These are phyloP conservation scores for Megatriorchis doriae DNA, from an alignment of 2,113 vertebrate genomes.

Conservation along the genomic window DNA sequence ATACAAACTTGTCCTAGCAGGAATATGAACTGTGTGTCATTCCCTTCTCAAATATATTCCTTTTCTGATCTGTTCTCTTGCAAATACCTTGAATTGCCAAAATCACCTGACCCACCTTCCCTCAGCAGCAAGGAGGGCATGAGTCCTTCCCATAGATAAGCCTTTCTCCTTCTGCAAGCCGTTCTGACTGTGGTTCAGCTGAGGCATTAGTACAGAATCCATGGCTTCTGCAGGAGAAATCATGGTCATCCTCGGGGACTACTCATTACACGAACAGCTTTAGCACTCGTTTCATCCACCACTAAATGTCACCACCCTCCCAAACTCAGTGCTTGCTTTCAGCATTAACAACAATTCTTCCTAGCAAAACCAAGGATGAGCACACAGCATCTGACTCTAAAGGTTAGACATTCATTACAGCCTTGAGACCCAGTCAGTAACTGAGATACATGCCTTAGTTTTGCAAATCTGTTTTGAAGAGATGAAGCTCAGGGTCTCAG, in stretches of 20 bases:
- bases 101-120: background rate
- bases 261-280: background rate
- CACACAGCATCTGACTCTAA: background rate
- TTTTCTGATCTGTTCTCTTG: background rate
- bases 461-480: background rate
- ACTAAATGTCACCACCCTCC: background rate
- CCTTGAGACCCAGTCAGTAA: background rate
- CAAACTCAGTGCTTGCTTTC: background rate
- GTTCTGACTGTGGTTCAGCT: background rate
- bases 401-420: background rate
- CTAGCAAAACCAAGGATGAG: background rate
- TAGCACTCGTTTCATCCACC: background rate
- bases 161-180: background rate
- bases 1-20: conserved; percentile 35
- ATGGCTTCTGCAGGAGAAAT: background rate
- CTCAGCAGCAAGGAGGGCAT: background rate
- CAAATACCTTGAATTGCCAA: background rate
- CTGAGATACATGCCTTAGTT: background rate
- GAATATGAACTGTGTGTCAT: background rate
- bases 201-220: background rate
- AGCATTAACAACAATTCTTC: background rate
- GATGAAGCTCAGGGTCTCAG: background rate
- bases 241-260: background rate
- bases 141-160: background rate
- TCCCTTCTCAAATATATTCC: background rate